A percentile compares a stretch with the other conserved stretches of the same genome.
Evolutionary conservation across 1,140 invertebrate species (phyloP).

Genomic region (Lepidurus arcticus): DNA sequence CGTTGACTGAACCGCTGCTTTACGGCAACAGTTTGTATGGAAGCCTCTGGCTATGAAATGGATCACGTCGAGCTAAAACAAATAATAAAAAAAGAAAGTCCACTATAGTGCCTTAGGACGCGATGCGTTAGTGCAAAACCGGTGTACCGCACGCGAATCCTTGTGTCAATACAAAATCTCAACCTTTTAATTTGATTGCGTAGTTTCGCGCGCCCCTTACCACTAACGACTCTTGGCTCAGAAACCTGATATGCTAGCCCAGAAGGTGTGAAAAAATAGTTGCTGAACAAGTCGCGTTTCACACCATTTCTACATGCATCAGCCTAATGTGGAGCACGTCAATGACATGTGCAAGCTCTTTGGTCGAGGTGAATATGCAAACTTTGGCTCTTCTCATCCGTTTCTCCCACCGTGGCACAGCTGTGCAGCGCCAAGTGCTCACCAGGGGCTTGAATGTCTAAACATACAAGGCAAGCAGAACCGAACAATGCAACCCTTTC

Average conservation of each 20-base stretch:
- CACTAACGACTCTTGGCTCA: background rate
- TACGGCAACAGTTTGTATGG: slow-evolving; percentile 56
- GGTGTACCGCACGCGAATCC: background rate
- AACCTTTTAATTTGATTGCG: background rate
- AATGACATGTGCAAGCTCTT: background rate
- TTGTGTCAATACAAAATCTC: background rate
- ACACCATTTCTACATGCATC: background rate
- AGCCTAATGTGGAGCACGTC: slow-evolving; percentile 2
- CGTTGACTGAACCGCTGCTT: slow-evolving; percentile 68
- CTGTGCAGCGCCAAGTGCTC: slow-evolving; percentile 1
- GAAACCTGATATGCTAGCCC: background rate
- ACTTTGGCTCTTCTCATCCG: background rate
- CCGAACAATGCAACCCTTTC: slow-evolving; percentile 10
- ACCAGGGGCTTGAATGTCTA: background rate
- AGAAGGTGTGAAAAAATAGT: background rate
- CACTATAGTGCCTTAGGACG: slow-evolving; percentile 9
- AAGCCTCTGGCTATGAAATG: background rate
- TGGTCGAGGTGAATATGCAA: background rate
- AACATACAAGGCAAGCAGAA: background rate
- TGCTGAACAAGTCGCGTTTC: background rate
- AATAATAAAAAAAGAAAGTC: background rate
- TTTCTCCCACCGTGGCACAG: background rate
- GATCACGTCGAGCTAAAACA: background rate
- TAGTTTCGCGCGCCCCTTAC: background rate
- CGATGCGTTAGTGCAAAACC: background rate